Evolutionary conservation across 2,888 invertebrate genomes (phyloP).

Genomic region (Ophion obscuratus): DNA sequence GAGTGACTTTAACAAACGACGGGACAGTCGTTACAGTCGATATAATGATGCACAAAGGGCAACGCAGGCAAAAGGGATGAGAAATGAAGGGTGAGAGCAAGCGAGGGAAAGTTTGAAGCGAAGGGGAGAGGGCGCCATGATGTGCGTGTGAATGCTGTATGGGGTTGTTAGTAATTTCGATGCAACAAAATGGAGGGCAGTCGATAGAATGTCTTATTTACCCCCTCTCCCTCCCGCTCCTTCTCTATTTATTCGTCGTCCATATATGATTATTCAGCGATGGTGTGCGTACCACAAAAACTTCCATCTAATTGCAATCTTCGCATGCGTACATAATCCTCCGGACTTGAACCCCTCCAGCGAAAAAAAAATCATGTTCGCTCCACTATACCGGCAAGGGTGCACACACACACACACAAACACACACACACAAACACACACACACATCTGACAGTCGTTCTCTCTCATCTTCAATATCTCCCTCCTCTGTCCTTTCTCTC

Average conservation of each 20-base stretch:
- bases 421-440: constrained; percentile 26
- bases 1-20: constrained; percentile 33
- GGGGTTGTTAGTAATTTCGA: constrained; percentile 42
- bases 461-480: background rate
- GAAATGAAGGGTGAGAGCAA: constrained; percentile 4
- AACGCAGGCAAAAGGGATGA: constrained; percentile 12
- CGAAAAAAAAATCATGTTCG: constrained; percentile 33
- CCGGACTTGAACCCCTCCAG: constrained; percentile 4
- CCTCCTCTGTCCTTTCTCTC: background rate
- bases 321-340: constrained; percentile 37
- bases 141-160: constrained; percentile 1
- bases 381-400: constrained; percentile 37
- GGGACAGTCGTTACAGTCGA: constrained; percentile 45
- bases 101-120: background rate
- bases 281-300: constrained; percentile 33
- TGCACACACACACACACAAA: constrained; percentile 5
- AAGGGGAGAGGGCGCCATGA: background rate
- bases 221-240: background rate
- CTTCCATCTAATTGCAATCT: constrained; percentile 65
- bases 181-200: constrained; percentile 36
- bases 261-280: constrained; percentile 50
- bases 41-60: constrained; percentile 53
- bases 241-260: background rate
- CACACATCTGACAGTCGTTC: constrained; percentile 32
- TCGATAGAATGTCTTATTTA: constrained; percentile 3